Conservation (phyloP, 2,888 invertebrate species). For the Holacanthella duospinosa region DNA sequence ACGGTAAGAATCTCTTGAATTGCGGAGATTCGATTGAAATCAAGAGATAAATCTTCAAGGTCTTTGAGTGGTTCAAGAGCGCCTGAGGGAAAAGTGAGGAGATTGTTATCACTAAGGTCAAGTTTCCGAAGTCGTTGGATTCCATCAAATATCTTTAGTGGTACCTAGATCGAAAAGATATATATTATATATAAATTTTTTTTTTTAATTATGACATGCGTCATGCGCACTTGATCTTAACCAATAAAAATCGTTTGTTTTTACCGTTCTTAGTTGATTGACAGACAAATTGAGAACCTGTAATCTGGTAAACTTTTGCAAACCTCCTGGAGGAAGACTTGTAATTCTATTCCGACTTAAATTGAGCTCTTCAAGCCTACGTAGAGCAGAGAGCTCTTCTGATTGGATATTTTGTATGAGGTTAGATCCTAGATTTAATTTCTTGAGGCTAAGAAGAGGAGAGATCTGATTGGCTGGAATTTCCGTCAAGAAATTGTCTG, state of each 20-base stretch:
- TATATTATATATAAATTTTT: not conserved
- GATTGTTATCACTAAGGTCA: constrained; percentile 74
- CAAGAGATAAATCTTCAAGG: constrained; percentile 61
- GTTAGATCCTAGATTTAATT: constrained; percentile 72
- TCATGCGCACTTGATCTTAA: constrained; percentile 2
- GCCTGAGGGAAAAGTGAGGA: constrained; percentile 70
- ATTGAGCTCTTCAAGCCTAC: constrained; percentile 62
- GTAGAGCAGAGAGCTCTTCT: constrained; percentile 56
- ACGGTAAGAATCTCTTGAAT: constrained; percentile 56
- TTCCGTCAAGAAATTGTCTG: constrained; percentile 72
- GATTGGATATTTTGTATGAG: constrained; percentile 72
- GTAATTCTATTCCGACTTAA: constrained; percentile 74
- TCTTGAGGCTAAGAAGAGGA: constrained; percentile 56
- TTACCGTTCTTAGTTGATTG: constrained; percentile 74
- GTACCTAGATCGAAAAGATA: constrained; percentile 4
- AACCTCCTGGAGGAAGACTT: constrained; percentile 69
- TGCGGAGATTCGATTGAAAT: constrained; percentile 78
- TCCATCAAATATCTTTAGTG: constrained; percentile 55
- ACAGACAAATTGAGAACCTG: constrained; percentile 69
- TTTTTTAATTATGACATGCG: no score
- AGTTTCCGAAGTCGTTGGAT: constrained; percentile 63
- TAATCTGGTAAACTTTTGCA: constrained; percentile 60
- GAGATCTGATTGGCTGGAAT: constrained; percentile 69
- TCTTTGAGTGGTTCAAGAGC: constrained; percentile 62
- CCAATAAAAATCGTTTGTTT: constrained; percentile 38